Conservation (phyloP, 2,797 vertebrate species). For the Rhinatrema bivittatum region DNA sequence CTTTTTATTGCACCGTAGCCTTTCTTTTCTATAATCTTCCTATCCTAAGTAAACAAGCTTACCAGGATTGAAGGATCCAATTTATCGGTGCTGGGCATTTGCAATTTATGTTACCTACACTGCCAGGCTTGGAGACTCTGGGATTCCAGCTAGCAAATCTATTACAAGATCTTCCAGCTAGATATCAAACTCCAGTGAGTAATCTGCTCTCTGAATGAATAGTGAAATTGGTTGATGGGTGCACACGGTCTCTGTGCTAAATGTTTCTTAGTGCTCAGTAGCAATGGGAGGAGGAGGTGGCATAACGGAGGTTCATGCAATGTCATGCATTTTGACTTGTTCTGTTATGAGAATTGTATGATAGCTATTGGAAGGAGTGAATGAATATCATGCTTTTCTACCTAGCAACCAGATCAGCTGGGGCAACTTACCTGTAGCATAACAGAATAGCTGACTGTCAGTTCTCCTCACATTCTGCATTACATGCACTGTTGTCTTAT, state of each 20-base stretch:
- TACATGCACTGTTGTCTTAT: slow-evolving; percentile 37
- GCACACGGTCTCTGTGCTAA: no score
- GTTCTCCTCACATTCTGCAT: slow-evolving; percentile 20
- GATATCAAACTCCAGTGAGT: no score
- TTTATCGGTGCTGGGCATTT: no score
- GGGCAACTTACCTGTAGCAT: slow-evolving; percentile 29
- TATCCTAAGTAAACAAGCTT: no score
- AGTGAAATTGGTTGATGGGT: no score
- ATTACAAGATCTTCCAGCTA: no score
- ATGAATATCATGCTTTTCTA: slow-evolving; percentile 11
- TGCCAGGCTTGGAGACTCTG: no score
- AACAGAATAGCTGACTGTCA: slow-evolving; percentile 11
- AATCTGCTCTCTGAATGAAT: no score
- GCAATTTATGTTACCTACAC: no score
- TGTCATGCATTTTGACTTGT: slow-evolving; percentile 1
- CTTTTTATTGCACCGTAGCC: background rate
- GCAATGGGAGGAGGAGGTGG: slow-evolving; percentile 11
- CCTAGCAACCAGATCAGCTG: slow-evolving; percentile 12
- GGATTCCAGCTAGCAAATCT: no score
- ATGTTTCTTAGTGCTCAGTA: background rate
- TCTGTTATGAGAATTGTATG: slow-evolving; percentile 10
- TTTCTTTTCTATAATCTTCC: no score
- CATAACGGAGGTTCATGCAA: slow-evolving; percentile 34
- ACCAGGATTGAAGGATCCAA: no score
- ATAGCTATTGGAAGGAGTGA: slow-evolving; percentile 10